Evolutionary conservation across 2,113 vertebrate genomes (phyloP).

Genomic region (Nycticryphes semicollaris): DNA sequence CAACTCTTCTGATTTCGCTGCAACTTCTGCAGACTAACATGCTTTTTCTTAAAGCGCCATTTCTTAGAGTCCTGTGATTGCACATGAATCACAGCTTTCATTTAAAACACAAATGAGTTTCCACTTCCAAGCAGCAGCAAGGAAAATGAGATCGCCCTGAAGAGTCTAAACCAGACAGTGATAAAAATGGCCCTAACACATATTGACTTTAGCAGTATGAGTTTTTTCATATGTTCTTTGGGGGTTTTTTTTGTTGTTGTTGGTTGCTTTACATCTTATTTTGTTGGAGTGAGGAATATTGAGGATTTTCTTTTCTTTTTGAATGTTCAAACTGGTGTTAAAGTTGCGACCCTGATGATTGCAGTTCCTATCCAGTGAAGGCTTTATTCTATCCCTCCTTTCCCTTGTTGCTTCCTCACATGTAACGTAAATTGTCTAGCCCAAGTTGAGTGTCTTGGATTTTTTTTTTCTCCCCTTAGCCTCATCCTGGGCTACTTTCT

Average conservation of each 20-base stretch:
- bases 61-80: conserved; percentile 37
- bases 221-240: neutral
- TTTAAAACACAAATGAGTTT: conserved; percentile 63
- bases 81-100: conserved; percentile 53
- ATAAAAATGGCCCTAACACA: conserved; percentile 13
- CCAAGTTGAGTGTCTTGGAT: neutral
- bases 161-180: conserved; percentile 35
- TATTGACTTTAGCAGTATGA: neutral
- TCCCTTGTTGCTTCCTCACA: neutral
- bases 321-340: neutral
- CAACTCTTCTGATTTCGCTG: conserved; percentile 29
- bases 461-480: neutral
- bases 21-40: neutral
- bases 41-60: conserved; percentile 10
- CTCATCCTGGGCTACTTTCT: neutral
- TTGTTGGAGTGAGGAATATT: neutral
- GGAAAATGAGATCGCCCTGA: conserved; percentile 34
- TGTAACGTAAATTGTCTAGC: accelerated
- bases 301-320: neutral
- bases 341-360: neutral
- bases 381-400: neutral
- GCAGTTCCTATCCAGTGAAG: neutral
- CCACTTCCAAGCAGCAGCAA: conserved; percentile 31
- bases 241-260: neutral
- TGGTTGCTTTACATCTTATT: neutral